Evolutionary conservation across 2,113 vertebrate species (phyloP).

Genomic region (Spermophilus dauricus): DNA sequence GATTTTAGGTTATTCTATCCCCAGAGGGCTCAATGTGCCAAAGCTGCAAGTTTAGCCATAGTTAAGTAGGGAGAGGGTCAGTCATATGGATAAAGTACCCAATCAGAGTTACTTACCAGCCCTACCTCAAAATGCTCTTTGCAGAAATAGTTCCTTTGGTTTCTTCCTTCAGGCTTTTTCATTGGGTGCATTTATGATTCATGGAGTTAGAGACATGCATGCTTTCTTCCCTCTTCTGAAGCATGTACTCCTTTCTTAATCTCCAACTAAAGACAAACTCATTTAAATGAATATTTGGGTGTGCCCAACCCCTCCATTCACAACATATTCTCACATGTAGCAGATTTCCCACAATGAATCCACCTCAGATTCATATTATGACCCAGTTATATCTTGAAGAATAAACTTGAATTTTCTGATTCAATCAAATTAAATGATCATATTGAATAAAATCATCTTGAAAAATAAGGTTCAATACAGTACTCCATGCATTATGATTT

Average conservation of each 20-base stretch:
- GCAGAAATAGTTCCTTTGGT: neutral
- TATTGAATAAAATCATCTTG: constrained; percentile 1
- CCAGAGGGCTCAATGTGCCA: neutral
- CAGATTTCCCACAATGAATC: neutral
- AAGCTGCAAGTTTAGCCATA: neutral
- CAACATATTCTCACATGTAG: neutral
- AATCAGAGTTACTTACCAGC: neutral
- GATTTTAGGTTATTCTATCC: neutral
- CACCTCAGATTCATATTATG: neutral
- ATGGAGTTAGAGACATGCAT: neutral
- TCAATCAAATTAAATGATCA: neutral
- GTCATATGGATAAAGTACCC: neutral
- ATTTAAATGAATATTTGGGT: neutral
- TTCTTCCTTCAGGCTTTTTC: neutral
- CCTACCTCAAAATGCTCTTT: neutral
- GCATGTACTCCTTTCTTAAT: neutral
- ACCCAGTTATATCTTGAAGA: neutral
- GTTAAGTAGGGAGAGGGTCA: neutral
- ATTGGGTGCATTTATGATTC: neutral
- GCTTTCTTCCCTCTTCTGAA: neutral
- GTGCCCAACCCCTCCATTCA: neutral
- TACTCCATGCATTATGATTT: neutral
- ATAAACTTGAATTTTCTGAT: neutral
- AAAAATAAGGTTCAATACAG: neutral
- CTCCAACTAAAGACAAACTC: neutral